Evolutionary conservation across 2,113 vertebrate species (phyloP).

Genomic region (Ochotona curzoniae): DNA sequence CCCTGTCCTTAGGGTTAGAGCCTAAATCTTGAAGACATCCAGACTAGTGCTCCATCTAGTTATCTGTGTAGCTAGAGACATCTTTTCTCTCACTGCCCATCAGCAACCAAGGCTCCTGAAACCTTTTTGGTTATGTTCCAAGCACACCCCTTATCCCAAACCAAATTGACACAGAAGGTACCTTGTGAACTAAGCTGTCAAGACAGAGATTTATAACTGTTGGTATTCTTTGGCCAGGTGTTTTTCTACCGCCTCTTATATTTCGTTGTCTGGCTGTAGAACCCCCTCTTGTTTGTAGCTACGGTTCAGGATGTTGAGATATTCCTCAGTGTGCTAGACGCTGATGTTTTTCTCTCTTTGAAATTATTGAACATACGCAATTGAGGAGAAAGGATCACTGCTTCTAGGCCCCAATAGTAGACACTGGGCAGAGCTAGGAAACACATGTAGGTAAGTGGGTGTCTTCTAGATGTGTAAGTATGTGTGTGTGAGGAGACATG

Average conservation of each 20-base stretch:
- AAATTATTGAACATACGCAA: conserved; percentile 78
- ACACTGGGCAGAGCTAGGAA: neutral
- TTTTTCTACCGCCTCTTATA: conserved; percentile 91
- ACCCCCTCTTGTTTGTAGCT: conserved; percentile 89
- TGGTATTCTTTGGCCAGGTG: conserved; percentile 83
- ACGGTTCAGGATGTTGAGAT: conserved; percentile 77
- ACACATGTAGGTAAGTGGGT: neutral
- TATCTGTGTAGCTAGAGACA: neutral
- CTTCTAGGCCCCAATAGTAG: conserved; percentile 29
- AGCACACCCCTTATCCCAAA: neutral
- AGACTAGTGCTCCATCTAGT: neutral
- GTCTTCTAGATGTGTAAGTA: neutral
- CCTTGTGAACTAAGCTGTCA: neutral
- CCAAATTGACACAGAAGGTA: neutral
- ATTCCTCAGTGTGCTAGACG: conserved; percentile 81
- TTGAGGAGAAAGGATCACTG: conserved; percentile 74
- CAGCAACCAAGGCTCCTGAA: neutral
- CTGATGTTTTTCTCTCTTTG: conserved; percentile 81
- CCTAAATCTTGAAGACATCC: neutral
- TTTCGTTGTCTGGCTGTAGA: conserved; percentile 94
- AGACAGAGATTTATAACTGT: conserved; percentile 8
- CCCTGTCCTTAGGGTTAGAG: neutral
- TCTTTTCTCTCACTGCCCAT: neutral
- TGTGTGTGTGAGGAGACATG: neutral
- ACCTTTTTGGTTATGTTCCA: neutral